A percentile compares a stretch with the other conserved stretches of the same genome.
Conservation (phyloP, 2,113 vertebrate species). For the Gymnocephalus cernua region DNA sequence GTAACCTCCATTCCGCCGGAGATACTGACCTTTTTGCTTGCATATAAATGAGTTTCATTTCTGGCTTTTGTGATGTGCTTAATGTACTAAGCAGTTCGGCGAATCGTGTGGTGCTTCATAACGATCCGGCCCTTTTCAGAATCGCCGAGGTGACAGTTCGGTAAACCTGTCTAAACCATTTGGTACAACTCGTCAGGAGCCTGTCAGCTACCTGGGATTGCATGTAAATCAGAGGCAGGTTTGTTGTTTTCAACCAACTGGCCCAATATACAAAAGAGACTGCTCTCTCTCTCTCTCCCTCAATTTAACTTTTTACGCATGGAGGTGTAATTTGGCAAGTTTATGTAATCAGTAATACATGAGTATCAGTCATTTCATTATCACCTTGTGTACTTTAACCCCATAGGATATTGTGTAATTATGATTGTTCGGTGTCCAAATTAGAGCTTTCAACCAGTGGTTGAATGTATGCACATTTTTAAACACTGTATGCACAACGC, state of each 20-base stretch:
- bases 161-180: slow-evolving; percentile 57
- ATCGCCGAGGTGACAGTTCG: slow-evolving; percentile 52
- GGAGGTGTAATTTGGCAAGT: neutral
- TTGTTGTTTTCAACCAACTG: slow-evolving; percentile 1
- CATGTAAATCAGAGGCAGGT: slow-evolving; percentile 43
- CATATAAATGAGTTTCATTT: slow-evolving; percentile 56
- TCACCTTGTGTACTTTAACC: neutral
- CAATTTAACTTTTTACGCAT: slow-evolving; percentile 42
- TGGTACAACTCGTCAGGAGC: slow-evolving; percentile 31
- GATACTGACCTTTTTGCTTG: slow-evolving; percentile 55
- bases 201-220: slow-evolving; percentile 43
- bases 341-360: slow-evolving; percentile 3
- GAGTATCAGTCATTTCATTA: neutral
- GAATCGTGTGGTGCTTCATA: slow-evolving; percentile 30
- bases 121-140: slow-evolving; percentile 26
- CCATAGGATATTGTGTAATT: neutral
- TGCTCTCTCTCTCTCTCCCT: neutral
- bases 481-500: slow-evolving; percentile 25
- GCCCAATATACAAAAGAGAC: neutral
- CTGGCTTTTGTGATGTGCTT: slow-evolving; percentile 15
- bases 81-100: slow-evolving; percentile 20
- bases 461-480: slow-evolving; percentile 34
- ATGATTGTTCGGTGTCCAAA: neutral
- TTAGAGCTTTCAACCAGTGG: slow-evolving; percentile 45
- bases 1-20: slow-evolving; percentile 41